Percentiles rank a stretch among this genome's conserved stretches.
Conservation (phyloP, 2,888 invertebrate genomes). For the Nipponacmea schrenckii region DNA sequence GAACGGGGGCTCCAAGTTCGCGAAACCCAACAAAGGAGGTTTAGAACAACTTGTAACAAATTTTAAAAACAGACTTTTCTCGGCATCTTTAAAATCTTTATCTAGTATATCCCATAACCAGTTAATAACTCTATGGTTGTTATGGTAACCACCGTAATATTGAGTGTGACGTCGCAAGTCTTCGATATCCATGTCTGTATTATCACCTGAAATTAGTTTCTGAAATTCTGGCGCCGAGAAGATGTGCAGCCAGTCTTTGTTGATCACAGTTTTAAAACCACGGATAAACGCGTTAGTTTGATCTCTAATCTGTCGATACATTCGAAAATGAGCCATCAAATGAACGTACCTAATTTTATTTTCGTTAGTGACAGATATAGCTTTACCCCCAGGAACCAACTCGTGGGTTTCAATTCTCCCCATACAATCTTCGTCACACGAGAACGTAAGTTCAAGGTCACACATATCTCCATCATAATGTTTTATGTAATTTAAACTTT, state of each 20-base stretch:
- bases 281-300: constrained; percentile 96
- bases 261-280: constrained; percentile 94
- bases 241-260: constrained; percentile 91
- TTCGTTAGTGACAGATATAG: constrained; percentile 92
- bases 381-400: constrained; percentile 92
- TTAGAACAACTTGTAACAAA: constrained; percentile 87
- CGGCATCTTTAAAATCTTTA: constrained; percentile 91
- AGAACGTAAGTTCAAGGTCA: constrained; percentile 94
- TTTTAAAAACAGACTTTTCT: constrained; percentile 90
- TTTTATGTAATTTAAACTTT: constrained; percentile 95
- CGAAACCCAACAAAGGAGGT: constrained; percentile 94
- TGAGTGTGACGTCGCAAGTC: constrained; percentile 81
- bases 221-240: constrained; percentile 97
- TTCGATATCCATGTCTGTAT: constrained; percentile 86
- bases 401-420: constrained; percentile 95
- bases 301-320: constrained; percentile 97
- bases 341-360: constrained; percentile 99
- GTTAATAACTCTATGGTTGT: constrained; percentile 94
- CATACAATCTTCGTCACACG: constrained; percentile 93
- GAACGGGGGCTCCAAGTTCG: constrained; percentile 95
- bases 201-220: constrained; percentile 94
- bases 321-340: constrained; percentile 91
- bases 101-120: constrained; percentile 99
- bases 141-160: constrained; percentile 99
- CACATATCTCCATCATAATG: constrained; percentile 83